Conservation (phyloP, 2,797 vertebrate genomes). For the Darevskia mixta region DNA sequence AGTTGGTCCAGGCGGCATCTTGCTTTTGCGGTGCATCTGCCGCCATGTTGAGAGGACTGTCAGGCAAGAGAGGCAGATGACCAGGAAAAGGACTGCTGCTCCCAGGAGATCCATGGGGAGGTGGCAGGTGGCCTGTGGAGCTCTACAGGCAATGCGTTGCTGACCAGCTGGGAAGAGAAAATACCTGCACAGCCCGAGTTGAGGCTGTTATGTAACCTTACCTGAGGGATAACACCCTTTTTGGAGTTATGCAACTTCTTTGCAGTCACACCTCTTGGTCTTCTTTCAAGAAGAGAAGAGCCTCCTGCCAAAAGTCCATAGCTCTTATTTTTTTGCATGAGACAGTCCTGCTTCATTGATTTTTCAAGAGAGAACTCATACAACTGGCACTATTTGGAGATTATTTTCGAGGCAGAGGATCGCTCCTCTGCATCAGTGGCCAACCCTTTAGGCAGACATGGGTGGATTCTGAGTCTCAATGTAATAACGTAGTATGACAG, state of each 20-base stretch:
- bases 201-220: background rate
- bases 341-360: background rate
- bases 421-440: no score
- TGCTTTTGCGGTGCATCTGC: background rate
- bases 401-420: background rate
- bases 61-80: conserved; percentile 11
- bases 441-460: background rate
- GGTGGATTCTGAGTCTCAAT: no score
- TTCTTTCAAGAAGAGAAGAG: background rate
- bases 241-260: background rate
- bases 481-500: no score
- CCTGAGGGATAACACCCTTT: rapidly evolving
- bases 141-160: no score
- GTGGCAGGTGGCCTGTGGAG: background rate
- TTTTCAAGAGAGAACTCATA: background rate
- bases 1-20: conserved; percentile 29
- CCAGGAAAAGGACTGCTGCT: background rate
- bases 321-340: no score
- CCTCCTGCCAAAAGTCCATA: background rate
- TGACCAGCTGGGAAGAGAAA: background rate
- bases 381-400: background rate
- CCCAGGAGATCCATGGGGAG: conserved; percentile 28
- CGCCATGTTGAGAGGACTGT: conserved; percentile 1
- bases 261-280: background rate
- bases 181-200: background rate